Conservation (phyloP, 2,797 vertebrate species). For the Sparus aurata region DNA sequence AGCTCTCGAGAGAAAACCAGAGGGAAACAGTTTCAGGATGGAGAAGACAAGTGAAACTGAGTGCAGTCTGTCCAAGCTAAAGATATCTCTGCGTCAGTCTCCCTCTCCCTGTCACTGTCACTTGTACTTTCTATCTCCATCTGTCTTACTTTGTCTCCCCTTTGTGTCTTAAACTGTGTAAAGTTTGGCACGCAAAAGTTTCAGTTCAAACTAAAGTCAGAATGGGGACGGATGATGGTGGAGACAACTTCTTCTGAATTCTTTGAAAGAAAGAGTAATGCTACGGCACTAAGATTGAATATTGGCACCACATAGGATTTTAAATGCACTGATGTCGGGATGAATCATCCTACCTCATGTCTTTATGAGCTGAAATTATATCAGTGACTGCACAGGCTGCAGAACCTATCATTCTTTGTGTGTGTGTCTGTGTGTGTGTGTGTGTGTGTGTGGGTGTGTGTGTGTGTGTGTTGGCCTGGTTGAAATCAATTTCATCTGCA, state of each 20-base stretch:
- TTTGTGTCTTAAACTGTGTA: slow-evolving; percentile 23
- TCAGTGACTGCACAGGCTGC: neutral
- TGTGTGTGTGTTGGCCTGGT: neutral
- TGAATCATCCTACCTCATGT: slow-evolving; percentile 5
- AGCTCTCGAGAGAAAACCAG: slow-evolving; percentile 60
- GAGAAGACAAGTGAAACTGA: slow-evolving; percentile 64
- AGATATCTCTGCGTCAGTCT: slow-evolving; percentile 62
- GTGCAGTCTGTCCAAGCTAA: slow-evolving; percentile 68
- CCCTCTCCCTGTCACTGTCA: slow-evolving; percentile 56
- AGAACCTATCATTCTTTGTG: neutral
- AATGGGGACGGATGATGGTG: neutral
- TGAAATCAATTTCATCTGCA: too few relatives aligned
- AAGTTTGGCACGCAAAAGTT: slow-evolving; percentile 55
- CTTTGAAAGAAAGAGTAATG: neutral
- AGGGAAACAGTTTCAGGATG: slow-evolving; percentile 57
- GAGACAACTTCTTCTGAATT: neutral
- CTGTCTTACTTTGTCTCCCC: slow-evolving; percentile 42
- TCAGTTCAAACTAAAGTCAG: slow-evolving; percentile 24
- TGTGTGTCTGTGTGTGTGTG: neutral
- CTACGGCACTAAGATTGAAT: neutral
- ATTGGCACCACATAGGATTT: neutral
- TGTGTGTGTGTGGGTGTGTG: too few relatives aligned
- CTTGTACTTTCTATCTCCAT: slow-evolving; percentile 48
- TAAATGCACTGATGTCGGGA: slow-evolving; percentile 1
- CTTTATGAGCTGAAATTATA: slow-evolving; percentile 3